Base-by-base conservation (phyloP, 23 tunicate genomes). In the Phallusia fumigata region DNA sequence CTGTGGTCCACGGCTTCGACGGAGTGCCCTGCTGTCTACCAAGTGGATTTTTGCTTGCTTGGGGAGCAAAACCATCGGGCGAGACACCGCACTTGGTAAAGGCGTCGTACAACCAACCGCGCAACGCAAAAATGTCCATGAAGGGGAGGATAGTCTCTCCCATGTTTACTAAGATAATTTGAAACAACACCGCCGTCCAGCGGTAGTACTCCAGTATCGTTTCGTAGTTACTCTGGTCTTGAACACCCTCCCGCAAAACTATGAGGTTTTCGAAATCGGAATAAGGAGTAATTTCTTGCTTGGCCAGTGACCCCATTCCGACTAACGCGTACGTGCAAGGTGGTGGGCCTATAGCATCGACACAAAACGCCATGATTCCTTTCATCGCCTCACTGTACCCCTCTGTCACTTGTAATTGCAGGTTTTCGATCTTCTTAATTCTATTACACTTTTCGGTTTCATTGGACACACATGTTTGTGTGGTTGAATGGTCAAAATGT, bases 291-390 rank as follows among this genome's bases (percentile, higher is more conserved):
- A 83, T 72, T 72, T 83, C 86, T 72, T 53, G 36, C 19, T 65
- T 74, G 22, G 79, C 80, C 8, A 52, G 44, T 10, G 80, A 35
- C 16, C 86, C 86, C 65, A 83, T 31, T 6, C 65, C 73, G 0
- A 75, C 78, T 45, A 73, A 79, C 19, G 74, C 65, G 51, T 73
- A 83, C 19, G 73, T 75, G 72, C 86, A 83, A 15, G 86, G 86
- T 10, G 80, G 65, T 10, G 52, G 50, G 10, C 86, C 86, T 19
- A 83, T 22, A 75, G 76, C 76, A 53, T 83, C 36, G 32, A 83
- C 19, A 64, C 80, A 83, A 32, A 35, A 36, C n/a, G 30, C 19
- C 36, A 79, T 73, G 24, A 74, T 45, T 3, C 30, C 36, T 34
- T 75, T 45, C 86, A 74, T 52, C 18, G 76, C 28, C 21, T 74